A percentile compares a stretch with the other conserved stretches of the same genome.
Conservation (phyloP, 2,113 vertebrate genomes). For the western clawed frog (Xenopus tropicalis) region UCB_Xtro_10.0 CM004449.2:100721001-100721500, state of each 20-base stretch:
- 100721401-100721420: too few relatives aligned
- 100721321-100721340: too few relatives aligned
- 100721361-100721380: too few relatives aligned
- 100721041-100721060: slow-evolving; percentile 3
- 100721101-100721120: slow-evolving; percentile 30
- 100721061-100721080: slow-evolving; percentile 6
- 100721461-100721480: too few relatives aligned
- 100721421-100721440: too few relatives aligned
- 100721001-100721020: slow-evolving; percentile 5
- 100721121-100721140: slow-evolving; percentile 39
- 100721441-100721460: too few relatives aligned
- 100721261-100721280: neutral
- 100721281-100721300: too few relatives aligned
- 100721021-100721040: slow-evolving; percentile 9
- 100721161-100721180: slow-evolving; percentile 32
- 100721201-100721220: slow-evolving; percentile 33
- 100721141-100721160: slow-evolving; percentile 25
- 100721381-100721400: too few relatives aligned
- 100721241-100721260: slow-evolving; percentile 17
- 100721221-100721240: slow-evolving; percentile 27
- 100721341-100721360: too few relatives aligned
- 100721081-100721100: slow-evolving; percentile 18
- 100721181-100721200: slow-evolving; percentile 38
- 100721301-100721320: too few relatives aligned
- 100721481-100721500: too few relatives aligned